Evolutionary conservation across 2,888 invertebrate species (phyloP).

Genomic region (Proisotoma minuta): DNA sequence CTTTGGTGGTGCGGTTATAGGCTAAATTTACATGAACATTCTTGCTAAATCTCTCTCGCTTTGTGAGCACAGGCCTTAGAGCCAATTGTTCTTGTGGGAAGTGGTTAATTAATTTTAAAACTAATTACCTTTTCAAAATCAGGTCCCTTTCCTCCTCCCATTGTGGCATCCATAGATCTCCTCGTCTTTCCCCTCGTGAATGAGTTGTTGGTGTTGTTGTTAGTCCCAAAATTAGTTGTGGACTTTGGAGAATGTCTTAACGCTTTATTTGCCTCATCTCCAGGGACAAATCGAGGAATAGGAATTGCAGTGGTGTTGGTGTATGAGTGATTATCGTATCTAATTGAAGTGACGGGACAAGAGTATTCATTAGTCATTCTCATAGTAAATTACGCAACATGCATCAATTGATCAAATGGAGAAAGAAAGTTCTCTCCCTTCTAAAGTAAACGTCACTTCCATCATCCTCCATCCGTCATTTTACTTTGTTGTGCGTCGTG

Average conservation of each 20-base stretch:
- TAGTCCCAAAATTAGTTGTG: too few species aligned
- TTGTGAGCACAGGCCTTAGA: slow-evolving; percentile 9
- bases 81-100: slow-evolving; percentile 4
- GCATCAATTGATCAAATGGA: neutral
- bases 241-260: slow-evolving; percentile 39
- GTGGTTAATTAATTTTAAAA: slow-evolving; percentile 11
- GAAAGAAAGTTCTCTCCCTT: neutral
- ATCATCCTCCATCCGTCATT: too few species aligned
- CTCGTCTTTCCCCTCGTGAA: slow-evolving; percentile 44
- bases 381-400: neutral
- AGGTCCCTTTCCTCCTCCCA: slow-evolving; percentile 47
- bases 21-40: too few species aligned
- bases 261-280: slow-evolving; percentile 35
- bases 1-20: slow-evolving; percentile 66
- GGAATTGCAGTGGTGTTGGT: too few species aligned
- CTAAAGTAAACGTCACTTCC: slow-evolving; percentile 12
- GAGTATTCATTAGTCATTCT: slow-evolving; percentile 27
- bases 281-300: too few species aligned
- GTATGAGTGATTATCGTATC: slow-evolving; percentile 47
- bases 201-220: slow-evolving; percentile 22
- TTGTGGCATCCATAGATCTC: slow-evolving; percentile 45
- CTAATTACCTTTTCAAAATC: slow-evolving; percentile 44
- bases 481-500: too few species aligned
- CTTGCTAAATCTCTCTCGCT: too few species aligned
- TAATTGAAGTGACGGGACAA: slow-evolving; percentile 23